phyloP scores from a whole-genome alignment of 2,888 invertebrate species.

The Hemistola chrysoprasaria region DNA sequence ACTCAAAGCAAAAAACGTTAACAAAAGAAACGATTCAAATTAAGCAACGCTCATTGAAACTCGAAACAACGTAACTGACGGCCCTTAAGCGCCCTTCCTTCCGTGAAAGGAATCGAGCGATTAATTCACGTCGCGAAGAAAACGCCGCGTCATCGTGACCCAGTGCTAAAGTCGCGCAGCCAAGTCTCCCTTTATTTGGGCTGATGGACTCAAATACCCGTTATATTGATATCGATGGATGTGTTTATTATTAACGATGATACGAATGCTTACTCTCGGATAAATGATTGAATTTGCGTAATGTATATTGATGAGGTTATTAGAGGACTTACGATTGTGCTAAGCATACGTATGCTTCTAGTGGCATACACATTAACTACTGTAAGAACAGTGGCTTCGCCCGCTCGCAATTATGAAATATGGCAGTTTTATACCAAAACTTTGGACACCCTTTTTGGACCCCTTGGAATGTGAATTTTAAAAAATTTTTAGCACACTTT shows the following conservation, averaged over 20 bases:
- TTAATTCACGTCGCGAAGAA: constrained; percentile 57
- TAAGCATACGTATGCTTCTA: no score
- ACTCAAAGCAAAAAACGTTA: constrained; percentile 19
- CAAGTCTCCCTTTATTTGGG: constrained; percentile 53
- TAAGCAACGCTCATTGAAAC: constrained; percentile 54
- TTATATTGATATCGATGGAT: constrained; percentile 57
- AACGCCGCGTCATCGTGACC: constrained; percentile 59
- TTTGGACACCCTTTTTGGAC: no score
- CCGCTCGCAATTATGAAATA: no score
- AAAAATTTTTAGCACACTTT: no score
- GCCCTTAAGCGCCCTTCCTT: constrained; percentile 33
- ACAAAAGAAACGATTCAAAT: constrained; percentile 56
- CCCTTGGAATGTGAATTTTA: no score
- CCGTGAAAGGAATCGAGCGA: constrained; percentile 43
- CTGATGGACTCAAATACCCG: constrained; percentile 57
- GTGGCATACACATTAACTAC: no score
- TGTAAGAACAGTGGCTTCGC: no score
- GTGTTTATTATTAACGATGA: constrained; percentile 38
- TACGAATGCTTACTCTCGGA: constrained; percentile 16
- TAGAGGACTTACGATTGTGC: constrained; percentile 1
- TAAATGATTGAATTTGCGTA: constrained; percentile 16
- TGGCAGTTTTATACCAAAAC: no score
- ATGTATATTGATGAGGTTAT: constrained; percentile 18
- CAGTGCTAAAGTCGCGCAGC: constrained; percentile 44
- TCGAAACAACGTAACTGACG: constrained; percentile 55